Conservation (phyloP, 1,140 invertebrate genomes). For the Aethina tumida region DNA sequence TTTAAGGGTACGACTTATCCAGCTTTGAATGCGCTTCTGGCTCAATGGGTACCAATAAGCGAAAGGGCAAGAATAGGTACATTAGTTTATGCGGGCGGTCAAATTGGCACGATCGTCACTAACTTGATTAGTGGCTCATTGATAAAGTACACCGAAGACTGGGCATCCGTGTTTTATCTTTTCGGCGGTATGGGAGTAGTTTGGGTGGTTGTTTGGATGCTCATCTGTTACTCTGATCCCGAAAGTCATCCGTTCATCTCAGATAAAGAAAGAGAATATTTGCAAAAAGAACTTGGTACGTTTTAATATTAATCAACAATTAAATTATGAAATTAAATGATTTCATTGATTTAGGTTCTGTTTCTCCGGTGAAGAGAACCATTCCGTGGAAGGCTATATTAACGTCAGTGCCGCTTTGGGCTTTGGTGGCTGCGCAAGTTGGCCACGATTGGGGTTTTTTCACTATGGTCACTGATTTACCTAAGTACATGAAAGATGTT, state of each 20-base stretch:
- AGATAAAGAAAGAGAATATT: constrained; percentile 63
- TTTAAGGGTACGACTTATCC: constrained; percentile 65
- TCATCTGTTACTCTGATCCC: constrained; percentile 69
- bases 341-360: constrained; percentile 12
- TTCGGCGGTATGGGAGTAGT: constrained; percentile 65
- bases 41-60: constrained; percentile 62
- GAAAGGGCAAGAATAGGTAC: constrained; percentile 66
- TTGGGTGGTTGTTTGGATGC: constrained; percentile 60
- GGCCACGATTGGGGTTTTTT: constrained; percentile 94
- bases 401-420: constrained; percentile 68
- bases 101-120: constrained; percentile 60
- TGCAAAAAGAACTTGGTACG: constrained; percentile 53
- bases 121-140: constrained; percentile 62
- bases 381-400: constrained; percentile 61
- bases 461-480: constrained; percentile 85
- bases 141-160: constrained; percentile 53
- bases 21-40: constrained; percentile 60
- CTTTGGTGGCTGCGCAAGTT: constrained; percentile 63
- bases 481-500: constrained; percentile 86
- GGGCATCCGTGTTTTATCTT: constrained; percentile 73
- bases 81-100: constrained; percentile 61
- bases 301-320: background rate
- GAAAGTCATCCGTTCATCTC: constrained; percentile 75
- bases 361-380: constrained; percentile 19
- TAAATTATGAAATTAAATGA: background rate